A percentile compares a stretch with the other conserved stretches of the same genome.
phyloP scores from a whole-genome alignment of 2,888 invertebrate species.

The Scaptomyza parva region DNA sequence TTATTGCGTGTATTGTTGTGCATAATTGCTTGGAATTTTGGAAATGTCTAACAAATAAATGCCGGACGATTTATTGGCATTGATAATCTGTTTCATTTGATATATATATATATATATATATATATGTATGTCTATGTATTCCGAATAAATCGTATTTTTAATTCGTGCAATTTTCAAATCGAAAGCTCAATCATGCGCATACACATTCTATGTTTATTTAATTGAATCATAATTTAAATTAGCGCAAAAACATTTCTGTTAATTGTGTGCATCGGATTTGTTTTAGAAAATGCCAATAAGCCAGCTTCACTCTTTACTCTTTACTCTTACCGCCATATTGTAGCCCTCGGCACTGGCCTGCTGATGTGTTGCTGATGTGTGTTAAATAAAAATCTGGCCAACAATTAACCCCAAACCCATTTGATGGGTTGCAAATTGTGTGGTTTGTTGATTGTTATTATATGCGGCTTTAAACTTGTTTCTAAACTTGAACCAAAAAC shows the following conservation, averaged over 20 bases:
- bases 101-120: no score
- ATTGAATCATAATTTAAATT: constrained; percentile 53
- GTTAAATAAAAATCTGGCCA: not conserved
- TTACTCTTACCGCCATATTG: not conserved
- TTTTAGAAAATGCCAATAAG: constrained; percentile 5
- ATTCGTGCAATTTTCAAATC: constrained; percentile 40
- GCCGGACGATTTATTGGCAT: constrained; percentile 17
- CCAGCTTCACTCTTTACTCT: not conserved
- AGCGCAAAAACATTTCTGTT: constrained; percentile 21
- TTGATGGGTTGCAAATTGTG: not conserved
- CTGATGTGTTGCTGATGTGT: not conserved
- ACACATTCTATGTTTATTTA: constrained; percentile 63
- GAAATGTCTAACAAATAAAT: constrained; percentile 4
- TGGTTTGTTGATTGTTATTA: constrained; percentile 1
- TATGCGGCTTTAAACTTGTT: not conserved
- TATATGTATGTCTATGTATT: no score
- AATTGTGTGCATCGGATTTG: constrained; percentile 32
- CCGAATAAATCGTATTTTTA: constrained; percentile 24
- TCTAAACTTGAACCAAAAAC: no score
- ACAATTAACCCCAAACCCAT: not conserved
- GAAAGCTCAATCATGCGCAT: constrained; percentile 51
- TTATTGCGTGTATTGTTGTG: constrained; percentile 5
- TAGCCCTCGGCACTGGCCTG: not conserved
- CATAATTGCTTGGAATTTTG: constrained; percentile 2
- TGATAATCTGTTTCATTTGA: constrained; percentile 25